phyloP scores from a whole-genome alignment of 2,113 vertebrate species.

The Meles meles region DNA sequence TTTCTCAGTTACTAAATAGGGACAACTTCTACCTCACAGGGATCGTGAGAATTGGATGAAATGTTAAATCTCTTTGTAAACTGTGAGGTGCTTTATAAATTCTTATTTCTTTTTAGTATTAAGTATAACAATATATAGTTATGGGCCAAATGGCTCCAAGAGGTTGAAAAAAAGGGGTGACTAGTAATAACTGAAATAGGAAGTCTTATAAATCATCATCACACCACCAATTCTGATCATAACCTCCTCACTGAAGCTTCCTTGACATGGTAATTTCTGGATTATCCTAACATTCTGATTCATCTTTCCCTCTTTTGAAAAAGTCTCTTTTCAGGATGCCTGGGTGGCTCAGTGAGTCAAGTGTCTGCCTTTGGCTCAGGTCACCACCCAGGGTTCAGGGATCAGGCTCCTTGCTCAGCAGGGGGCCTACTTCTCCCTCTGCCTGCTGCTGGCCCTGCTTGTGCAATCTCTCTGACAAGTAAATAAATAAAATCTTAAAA shows the following conservation, averaged over 20 bases:
- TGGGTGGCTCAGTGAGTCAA: too few species aligned
- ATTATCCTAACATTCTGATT: background rate
- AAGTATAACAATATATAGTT: conserved; percentile 2
- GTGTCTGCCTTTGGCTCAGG: too few species aligned
- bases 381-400: too few species aligned
- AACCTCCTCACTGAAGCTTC: background rate
- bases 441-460: too few species aligned
- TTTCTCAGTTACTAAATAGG: background rate
- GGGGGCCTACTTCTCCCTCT: too few species aligned
- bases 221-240: background rate
- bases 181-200: background rate
- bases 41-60: background rate
- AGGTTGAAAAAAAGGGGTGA: background rate
- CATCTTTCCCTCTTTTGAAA: background rate
- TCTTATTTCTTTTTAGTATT: background rate
- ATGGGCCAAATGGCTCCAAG: background rate
- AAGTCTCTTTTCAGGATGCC: background rate
- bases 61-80: background rate
- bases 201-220: background rate
- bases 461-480: too few species aligned
- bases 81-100: background rate
- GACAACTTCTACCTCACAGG: background rate
- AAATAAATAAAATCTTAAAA: too few species aligned
- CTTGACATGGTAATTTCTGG: background rate
- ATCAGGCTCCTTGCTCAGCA: too few species aligned